Base-by-base conservation (phyloP, 2,113 vertebrate species). In the Cyphomyrus plagiostoma region DNA sequence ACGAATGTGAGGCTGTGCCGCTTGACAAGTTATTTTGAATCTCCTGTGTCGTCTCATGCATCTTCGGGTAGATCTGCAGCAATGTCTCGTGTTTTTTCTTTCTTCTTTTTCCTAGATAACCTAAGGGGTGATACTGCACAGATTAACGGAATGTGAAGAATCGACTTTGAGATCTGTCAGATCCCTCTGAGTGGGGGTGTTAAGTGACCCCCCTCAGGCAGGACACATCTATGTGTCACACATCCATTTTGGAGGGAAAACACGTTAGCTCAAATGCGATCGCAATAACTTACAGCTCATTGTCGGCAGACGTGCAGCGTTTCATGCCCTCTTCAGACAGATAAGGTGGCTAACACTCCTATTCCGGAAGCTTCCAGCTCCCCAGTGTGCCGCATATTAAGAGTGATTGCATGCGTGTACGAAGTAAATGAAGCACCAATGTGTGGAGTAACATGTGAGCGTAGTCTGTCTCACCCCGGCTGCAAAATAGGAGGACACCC, bases 131-230 rank as follows among this genome's bases (percentile, higher is more conserved):
- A 84, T 84, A 42, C 74, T 15, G 13, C 13, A 19, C 30, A 42
- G 74, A 80, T 80, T 80, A 80, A 80, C 10, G 17, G 74, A 42
- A 84, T 45, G 82, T 84, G 82, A 84, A 84, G 42, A 84, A 84
- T 39, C 42, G 39, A 45, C 42, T 82, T 5, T 45, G 77, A 82
- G 42, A 84, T 84, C 35, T 84, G 82, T 84, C 42, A 84, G 82
- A 48, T 48, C 23, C 8, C 23, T 45, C 82, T 84, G 82, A 84
- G 45, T 42, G 39, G 45, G 39, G 8, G 45, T 10, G 19, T 48
- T 46, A 84, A 48, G 39, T 48, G 42, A 46, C 82, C 82, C 74
- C 62, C 62, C 39, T 82, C 45, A 46, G 82, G 82, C 17, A n/a
- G 45, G 45, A 84, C 82, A 23, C 35, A 21, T 48, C 19, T 48